Conservation (phyloP, 2,113 vertebrate species). For the Pterocles burchelli region DNA sequence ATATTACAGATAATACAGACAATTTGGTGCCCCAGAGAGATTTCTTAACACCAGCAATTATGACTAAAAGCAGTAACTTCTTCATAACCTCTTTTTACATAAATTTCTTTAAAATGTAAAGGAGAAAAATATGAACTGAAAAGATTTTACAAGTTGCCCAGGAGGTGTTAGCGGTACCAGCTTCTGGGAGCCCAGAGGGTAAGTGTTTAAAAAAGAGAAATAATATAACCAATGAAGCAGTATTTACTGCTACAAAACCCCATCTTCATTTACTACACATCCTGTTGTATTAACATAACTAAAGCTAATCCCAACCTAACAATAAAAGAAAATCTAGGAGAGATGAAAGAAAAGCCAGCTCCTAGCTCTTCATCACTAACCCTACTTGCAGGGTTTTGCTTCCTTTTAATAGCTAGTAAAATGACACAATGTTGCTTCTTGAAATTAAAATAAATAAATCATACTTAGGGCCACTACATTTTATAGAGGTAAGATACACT, state of each 20-base stretch:
- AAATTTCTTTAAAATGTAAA: background rate
- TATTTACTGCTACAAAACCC: constrained; percentile 78
- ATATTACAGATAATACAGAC: background rate
- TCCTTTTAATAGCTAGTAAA: background rate
- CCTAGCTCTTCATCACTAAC: background rate
- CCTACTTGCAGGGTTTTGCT: background rate
- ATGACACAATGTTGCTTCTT: background rate
- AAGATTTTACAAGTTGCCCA: background rate
- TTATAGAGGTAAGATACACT: background rate
- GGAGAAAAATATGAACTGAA: background rate
- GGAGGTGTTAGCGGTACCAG: background rate
- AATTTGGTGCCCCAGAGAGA: background rate
- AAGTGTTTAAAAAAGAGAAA: background rate
- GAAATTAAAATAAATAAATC: background rate
- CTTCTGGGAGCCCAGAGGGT: background rate
- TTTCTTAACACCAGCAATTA: constrained; percentile 17
- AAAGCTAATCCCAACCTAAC: constrained; percentile 84
- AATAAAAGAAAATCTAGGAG: background rate
- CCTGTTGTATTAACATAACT: constrained; percentile 79
- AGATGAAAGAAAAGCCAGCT: background rate
- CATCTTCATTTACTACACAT: constrained; percentile 78
- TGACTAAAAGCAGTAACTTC: background rate
- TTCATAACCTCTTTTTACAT: background rate
- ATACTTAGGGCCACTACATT: background rate
- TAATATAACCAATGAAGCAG: background rate